These are phyloP conservation scores for Lagocephalus sceleratus DNA, from an alignment of 2,797 vertebrate genomes.

Conservation along the genomic window DNA sequence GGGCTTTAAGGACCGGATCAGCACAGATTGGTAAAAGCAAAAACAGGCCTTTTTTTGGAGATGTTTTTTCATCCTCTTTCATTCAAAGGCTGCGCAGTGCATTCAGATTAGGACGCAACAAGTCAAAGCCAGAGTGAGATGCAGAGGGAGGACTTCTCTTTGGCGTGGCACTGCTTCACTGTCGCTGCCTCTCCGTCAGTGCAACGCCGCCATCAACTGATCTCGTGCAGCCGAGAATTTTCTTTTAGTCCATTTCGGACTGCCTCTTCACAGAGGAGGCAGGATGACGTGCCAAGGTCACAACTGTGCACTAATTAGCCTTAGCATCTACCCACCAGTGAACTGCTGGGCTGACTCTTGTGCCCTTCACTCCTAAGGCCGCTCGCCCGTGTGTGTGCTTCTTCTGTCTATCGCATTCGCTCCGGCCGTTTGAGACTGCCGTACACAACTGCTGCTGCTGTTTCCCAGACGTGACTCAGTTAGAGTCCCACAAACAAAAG, in stretches of 20 bases:
- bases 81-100: constrained; percentile 68
- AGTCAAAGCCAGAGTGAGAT: constrained; percentile 67
- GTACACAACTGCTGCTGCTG: constrained; percentile 38
- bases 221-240: constrained; percentile 66
- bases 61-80: constrained; percentile 68
- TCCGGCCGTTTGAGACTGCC: constrained; percentile 46
- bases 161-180: constrained; percentile 60
- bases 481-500: constrained; percentile 57
- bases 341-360: constrained; percentile 59
- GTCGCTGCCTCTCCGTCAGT: constrained; percentile 62
- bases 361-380: constrained; percentile 64
- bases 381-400: constrained; percentile 46
- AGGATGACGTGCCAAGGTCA: constrained; percentile 73
- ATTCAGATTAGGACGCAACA: constrained; percentile 70
- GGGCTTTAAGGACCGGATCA: constrained; percentile 62
- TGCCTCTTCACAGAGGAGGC: constrained; percentile 58
- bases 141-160: constrained; percentile 63
- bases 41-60: constrained; percentile 60
- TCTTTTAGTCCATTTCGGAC: constrained; percentile 56
- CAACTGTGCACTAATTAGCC: constrained; percentile 69
- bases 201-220: constrained; percentile 67
- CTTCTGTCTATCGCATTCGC: constrained; percentile 56
- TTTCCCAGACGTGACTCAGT: constrained; percentile 53
- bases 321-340: constrained; percentile 42
- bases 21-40: constrained; percentile 52